Conservation (phyloP, 1,140 invertebrate species). For the Apis laboriosa region DNA sequence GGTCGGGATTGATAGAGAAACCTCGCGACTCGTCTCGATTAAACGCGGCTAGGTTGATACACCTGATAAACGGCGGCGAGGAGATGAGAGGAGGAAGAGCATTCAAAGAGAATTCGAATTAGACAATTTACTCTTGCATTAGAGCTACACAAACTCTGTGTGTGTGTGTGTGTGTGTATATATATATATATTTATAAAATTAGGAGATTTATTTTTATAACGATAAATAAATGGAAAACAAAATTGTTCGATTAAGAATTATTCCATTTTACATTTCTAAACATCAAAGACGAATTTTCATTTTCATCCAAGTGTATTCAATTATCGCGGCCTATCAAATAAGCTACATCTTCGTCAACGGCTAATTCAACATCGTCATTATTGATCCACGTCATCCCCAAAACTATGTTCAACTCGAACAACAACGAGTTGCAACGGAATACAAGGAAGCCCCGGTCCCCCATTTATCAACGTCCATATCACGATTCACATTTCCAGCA, state of each 20-base stretch:
- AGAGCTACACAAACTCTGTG: too few relatives aligned
- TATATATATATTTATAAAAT: too few relatives aligned
- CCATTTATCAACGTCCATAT: slow-evolving; percentile 1
- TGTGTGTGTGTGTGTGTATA: accelerated
- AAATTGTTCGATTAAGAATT: too few relatives aligned
- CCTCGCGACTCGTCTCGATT: slow-evolving; percentile 14
- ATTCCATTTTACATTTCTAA: too few relatives aligned
- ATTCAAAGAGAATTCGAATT: not conserved
- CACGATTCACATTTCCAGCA: not conserved
- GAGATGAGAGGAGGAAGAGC: not conserved
- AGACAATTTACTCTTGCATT: too few relatives aligned
- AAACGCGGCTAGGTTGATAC: not conserved
- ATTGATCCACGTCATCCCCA: slow-evolving; percentile 4
- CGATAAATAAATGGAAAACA: too few relatives aligned
- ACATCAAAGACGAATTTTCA: too few relatives aligned
- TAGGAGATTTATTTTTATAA: too few relatives aligned
- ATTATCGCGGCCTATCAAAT: not conserved
- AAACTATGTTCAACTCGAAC: not conserved
- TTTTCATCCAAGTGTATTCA: too few relatives aligned
- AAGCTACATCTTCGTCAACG: not conserved
- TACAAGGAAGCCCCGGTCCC: not conserved
- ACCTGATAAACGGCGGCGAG: not conserved
- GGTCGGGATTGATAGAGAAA: slow-evolving; percentile 28
- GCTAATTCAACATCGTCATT: not conserved
- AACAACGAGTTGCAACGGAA: not conserved